phyloP scores from a whole-genome alignment of 2,113 vertebrate species.

The Desmodus rotundus region DNA sequence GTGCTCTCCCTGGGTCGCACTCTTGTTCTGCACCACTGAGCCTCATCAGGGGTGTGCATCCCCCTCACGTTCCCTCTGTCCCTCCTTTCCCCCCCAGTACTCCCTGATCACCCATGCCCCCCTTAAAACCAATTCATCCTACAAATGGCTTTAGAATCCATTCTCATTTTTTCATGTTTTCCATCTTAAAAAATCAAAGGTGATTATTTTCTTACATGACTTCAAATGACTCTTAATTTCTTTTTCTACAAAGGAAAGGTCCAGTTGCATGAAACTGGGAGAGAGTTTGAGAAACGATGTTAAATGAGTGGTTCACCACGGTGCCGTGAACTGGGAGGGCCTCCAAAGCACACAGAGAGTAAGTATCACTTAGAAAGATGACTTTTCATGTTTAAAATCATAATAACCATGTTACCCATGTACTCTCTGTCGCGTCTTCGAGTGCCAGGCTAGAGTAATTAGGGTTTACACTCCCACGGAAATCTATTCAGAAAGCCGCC shows the following conservation, averaged over 20 bases:
- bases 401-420: background rate
- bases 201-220: background rate
- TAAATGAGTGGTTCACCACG: background rate
- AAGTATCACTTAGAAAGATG: conserved; percentile 26
- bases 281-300: background rate
- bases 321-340: background rate
- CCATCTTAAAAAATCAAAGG: conserved; percentile 23
- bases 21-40: background rate
- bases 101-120: too few species aligned
- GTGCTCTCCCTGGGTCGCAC: background rate
- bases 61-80: background rate
- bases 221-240: conserved; percentile 26
- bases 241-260: background rate
- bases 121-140: background rate
- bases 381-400: conserved; percentile 23
- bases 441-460: background rate
- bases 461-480: background rate
- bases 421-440: background rate
- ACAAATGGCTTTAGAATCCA: background rate
- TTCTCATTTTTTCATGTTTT: conserved; percentile 34
- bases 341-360: conserved; percentile 26
- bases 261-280: background rate
- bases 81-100: background rate
- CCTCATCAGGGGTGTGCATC: background rate
- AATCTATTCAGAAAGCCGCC: background rate